A percentile compares a stretch with the other conserved stretches of the same genome.
Conservation (phyloP, 2,888 invertebrate genomes). For the Disparrhopalites patrizii region DNA sequence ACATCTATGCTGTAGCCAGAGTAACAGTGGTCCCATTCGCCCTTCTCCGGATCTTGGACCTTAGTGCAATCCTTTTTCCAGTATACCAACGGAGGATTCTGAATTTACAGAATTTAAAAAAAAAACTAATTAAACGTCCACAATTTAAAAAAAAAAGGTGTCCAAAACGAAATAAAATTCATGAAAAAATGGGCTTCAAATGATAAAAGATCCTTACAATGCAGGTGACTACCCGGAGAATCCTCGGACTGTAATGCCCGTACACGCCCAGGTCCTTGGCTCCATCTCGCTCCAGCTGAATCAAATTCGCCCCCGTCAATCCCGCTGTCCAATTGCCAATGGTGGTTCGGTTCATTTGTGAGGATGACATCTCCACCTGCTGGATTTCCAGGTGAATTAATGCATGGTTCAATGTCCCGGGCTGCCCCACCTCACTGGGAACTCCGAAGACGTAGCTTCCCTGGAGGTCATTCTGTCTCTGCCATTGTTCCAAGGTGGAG, state of each 20-base stretch:
- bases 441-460: slow-evolving; percentile 36
- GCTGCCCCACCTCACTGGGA: slow-evolving; percentile 58
- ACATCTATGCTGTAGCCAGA: slow-evolving; percentile 90
- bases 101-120: background rate
- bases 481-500: too few relatives aligned
- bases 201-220: too few relatives aligned
- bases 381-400: slow-evolving; percentile 69
- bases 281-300: slow-evolving; percentile 63
- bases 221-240: slow-evolving; percentile 82
- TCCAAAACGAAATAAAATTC: too few relatives aligned
- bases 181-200: too few relatives aligned
- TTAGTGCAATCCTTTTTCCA: slow-evolving; percentile 10
- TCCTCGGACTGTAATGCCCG: slow-evolving; percentile 74
- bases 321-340: slow-evolving; percentile 77
- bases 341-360: slow-evolving; percentile 39
- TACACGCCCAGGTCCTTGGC: too few relatives aligned
- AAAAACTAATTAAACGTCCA: background rate
- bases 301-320: slow-evolving; percentile 58
- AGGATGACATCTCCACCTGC: slow-evolving; percentile 48
- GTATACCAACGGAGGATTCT: slow-evolving; percentile 25
- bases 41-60: slow-evolving; percentile 48
- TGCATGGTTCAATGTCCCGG: slow-evolving; percentile 71
- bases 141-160: background rate
- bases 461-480: background rate
- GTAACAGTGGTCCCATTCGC: slow-evolving; percentile 47